phyloP scores from a whole-genome alignment of 2,113 vertebrate genomes.

The Gnathonemus longibarbis region DNA sequence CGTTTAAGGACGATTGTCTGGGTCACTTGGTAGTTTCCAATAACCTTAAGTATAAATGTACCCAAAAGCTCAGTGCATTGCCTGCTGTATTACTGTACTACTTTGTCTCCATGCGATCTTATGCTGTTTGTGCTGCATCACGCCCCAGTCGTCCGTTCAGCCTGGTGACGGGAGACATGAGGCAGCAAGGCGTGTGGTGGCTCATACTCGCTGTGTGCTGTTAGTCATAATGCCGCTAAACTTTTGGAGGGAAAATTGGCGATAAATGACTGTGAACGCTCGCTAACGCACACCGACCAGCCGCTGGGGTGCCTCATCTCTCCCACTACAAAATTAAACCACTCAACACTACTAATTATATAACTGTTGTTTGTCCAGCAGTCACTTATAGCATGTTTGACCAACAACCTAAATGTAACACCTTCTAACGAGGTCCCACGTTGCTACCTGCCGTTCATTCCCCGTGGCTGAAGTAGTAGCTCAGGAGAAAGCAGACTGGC shows the following conservation, averaged over 20 bases:
- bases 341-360: not conserved
- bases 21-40: not conserved
- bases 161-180: not conserved
- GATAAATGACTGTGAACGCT: not conserved
- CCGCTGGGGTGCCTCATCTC: not conserved
- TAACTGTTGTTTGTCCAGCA: not conserved
- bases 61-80: not conserved
- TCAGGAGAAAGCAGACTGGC: not conserved
- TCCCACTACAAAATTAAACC: not conserved
- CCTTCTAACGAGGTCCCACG: not conserved
- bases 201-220: not conserved
- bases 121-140: not conserved
- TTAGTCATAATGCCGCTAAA: not conserved
- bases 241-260: not conserved
- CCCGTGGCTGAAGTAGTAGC: not conserved
- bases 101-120: not conserved
- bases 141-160: not conserved
- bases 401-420: not conserved
- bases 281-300: not conserved
- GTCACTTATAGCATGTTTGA: not conserved
- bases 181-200: not conserved
- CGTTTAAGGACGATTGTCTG: not conserved
- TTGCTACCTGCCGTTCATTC: not conserved
- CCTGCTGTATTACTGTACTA: not conserved
- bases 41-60: not conserved